Evolutionary conservation across 2,888 invertebrate genomes (phyloP).

Genomic region (Xestia xanthographa): DNA sequence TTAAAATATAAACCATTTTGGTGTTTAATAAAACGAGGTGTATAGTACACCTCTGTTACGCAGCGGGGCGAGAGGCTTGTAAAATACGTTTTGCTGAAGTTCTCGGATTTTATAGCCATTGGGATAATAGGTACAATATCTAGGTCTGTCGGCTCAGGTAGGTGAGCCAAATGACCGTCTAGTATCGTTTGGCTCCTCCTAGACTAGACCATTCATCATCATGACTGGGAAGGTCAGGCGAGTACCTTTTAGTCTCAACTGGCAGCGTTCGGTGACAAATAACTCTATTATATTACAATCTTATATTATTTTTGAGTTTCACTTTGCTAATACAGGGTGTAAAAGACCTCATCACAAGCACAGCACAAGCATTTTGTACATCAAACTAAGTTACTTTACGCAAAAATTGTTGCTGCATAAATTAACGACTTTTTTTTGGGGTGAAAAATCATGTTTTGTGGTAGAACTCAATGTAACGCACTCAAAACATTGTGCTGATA

Average conservation of each 20-base stretch:
- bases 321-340: neutral
- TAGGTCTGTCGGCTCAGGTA: neutral
- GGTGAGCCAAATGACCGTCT: neutral
- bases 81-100: slow-evolving; percentile 3
- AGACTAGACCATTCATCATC: slow-evolving; percentile 1
- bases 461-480: too few species aligned
- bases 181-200: slow-evolving; percentile 5
- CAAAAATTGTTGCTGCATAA: too few species aligned
- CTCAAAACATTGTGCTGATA: too few species aligned
- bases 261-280: neutral
- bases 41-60: neutral
- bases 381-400: too few species aligned
- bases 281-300: neutral
- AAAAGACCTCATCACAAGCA: too few species aligned
- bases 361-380: too few species aligned
- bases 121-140: slow-evolving; percentile 5
- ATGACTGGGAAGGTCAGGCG: neutral
- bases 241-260: neutral
- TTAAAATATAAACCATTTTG: neutral
- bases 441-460: too few species aligned
- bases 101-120: slow-evolving; percentile 4
- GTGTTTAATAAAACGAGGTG: neutral
- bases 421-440: too few species aligned
- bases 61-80: neutral
- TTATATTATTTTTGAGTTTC: neutral